phyloP scores from a whole-genome alignment of 2,113 vertebrate species.

The Emberiza fucata region DNA sequence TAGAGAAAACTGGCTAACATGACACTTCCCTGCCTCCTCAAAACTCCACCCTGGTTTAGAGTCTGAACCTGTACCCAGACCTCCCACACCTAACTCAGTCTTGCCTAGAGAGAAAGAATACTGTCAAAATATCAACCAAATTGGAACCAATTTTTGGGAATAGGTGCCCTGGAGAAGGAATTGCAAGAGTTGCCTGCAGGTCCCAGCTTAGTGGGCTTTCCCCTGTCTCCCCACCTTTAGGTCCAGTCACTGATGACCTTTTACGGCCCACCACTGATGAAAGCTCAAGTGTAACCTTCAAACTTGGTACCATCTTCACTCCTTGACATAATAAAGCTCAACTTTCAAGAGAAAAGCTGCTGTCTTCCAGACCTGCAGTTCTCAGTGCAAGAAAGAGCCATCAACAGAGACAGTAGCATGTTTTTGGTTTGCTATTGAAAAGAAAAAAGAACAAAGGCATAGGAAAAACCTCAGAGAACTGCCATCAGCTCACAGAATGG shows the following conservation, averaged over 20 bases:
- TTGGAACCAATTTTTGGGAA: not conserved
- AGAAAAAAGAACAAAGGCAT: not conserved
- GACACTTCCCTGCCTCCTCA: rapidly evolving
- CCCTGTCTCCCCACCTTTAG: not conserved
- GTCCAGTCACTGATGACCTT: not conserved
- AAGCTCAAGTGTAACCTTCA: not conserved
- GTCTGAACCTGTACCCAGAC: not conserved
- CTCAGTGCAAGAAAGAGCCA: not conserved
- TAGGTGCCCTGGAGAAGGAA: not conserved
- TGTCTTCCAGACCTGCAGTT: not conserved
- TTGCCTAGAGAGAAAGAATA: not conserved
- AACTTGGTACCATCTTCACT: not conserved
- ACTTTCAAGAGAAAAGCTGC: not conserved
- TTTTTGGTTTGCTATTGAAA: not conserved
- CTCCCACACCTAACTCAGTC: not conserved
- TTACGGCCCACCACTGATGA: not conserved
- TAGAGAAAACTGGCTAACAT: not conserved
- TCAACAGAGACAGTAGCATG: not conserved
- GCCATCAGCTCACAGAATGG: not conserved
- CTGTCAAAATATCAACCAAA: not conserved
- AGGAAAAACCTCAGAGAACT: not conserved
- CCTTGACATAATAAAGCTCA: not conserved
- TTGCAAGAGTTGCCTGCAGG: not conserved
- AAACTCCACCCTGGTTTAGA: not conserved
- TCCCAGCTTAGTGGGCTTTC: not conserved